phyloP scores from a whole-genome alignment of 2,113 vertebrate species.

The Tragulus kanchil region DNA sequence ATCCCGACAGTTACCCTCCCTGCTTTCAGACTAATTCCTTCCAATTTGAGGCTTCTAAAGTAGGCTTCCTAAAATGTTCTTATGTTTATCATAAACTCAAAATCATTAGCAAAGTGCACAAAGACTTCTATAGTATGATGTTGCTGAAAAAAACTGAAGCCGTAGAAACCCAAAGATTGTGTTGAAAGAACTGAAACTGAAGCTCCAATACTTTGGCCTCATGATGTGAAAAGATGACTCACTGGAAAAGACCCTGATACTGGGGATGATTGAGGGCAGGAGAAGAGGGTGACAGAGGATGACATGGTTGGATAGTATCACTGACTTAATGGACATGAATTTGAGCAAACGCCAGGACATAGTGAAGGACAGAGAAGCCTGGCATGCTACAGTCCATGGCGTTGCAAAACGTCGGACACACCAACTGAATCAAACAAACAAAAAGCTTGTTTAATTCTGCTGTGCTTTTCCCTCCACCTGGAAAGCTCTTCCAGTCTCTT shows the following conservation, averaged over 20 bases:
- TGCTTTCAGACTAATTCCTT: not conserved
- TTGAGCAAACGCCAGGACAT: not conserved
- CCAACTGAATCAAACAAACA: not conserved
- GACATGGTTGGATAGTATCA: not conserved
- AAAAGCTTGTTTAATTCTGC: not conserved
- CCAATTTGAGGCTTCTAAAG: not conserved
- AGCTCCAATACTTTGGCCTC: not conserved
- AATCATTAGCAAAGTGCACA: not conserved
- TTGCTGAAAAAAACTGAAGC: not conserved
- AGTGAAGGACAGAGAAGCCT: not conserved
- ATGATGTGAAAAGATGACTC: not conserved
- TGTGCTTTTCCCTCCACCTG: not conserved
- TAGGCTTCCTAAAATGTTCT: constrained; percentile 40
- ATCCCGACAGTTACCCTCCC: not conserved
- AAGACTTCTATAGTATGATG: not conserved
- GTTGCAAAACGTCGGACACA: not conserved
- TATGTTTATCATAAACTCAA: constrained; percentile 29
- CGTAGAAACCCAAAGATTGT: not conserved
- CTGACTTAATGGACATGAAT: not conserved
- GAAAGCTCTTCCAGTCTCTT: constrained; percentile 3
- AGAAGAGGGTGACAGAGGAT: not conserved
- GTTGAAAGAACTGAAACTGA: not conserved
- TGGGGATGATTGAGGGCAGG: not conserved
- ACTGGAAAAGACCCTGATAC: not conserved
- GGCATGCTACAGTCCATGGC: not conserved